Conservation (phyloP, 1,140 invertebrate species). For the Drosophila carrolli region DNA sequence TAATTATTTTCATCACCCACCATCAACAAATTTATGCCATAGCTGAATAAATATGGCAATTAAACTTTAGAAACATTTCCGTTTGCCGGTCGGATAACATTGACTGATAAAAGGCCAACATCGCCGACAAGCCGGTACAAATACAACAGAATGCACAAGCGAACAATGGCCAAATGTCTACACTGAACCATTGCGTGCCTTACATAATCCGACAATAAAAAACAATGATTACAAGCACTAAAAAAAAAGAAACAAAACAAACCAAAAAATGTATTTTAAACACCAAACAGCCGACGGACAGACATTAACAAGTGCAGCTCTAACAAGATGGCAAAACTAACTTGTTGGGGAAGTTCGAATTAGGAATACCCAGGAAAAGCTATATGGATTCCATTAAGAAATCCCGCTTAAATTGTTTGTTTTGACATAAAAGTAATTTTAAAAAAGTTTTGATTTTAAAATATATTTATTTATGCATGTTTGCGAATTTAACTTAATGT, state of each 20-base stretch:
- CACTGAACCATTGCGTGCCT: constrained; percentile 55
- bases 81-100: constrained; percentile 65
- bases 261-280: constrained; percentile 45
- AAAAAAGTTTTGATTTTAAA: too few species aligned
- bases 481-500: too few species aligned
- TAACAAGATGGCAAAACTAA: constrained; percentile 31
- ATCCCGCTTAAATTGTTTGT: too few species aligned
- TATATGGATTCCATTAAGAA: too few species aligned
- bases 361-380: constrained; percentile 6
- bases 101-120: constrained; percentile 62
- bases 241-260: constrained; percentile 28
- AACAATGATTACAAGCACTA: constrained; percentile 31
- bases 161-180: constrained; percentile 44
- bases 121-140: constrained; percentile 19
- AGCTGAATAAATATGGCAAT: constrained; percentile 34
- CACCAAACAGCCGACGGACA: constrained; percentile 21
- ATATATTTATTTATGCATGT: too few species aligned
- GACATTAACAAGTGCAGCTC: constrained; percentile 47
- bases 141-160: constrained; percentile 30
- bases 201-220: constrained; percentile 43
- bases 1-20: constrained; percentile 5
- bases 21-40: constrained; percentile 31
- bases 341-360: neutral
- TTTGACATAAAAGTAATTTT: too few species aligned
- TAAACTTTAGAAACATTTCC: constrained; percentile 61